A percentile compares a stretch with the other conserved stretches of the same genome.
Conservation (phyloP, 2,888 invertebrate genomes). For the Opisthograptis luteolata region DNA sequence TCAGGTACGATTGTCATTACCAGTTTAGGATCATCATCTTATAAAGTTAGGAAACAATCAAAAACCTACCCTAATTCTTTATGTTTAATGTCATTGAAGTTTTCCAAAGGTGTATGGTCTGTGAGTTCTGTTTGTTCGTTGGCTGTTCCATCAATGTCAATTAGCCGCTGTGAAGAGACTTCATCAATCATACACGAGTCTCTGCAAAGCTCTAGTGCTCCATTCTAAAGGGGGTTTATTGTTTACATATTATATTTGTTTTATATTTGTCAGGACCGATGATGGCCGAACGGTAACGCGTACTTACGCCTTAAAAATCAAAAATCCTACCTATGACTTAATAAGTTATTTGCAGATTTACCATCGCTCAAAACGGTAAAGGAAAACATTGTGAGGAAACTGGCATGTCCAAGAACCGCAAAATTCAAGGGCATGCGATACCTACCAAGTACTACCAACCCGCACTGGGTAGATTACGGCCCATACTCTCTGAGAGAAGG, state of each 20-base stretch:
- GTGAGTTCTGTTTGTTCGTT: slow-evolving; percentile 52
- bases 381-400: no score
- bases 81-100: slow-evolving; percentile 34
- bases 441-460: no score
- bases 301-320: no score
- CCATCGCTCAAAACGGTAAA: no score
- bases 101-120: slow-evolving; percentile 40
- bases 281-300: no score
- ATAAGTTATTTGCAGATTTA: no score
- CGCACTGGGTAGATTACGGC: no score
- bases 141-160: slow-evolving; percentile 83
- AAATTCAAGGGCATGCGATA: no score
- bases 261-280: no score
- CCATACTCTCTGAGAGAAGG: no score
- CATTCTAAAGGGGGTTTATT: slow-evolving; percentile 69
- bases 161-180: slow-evolving; percentile 77
- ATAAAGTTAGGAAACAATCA: slow-evolving; percentile 22
- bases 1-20: slow-evolving; percentile 51
- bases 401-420: no score
- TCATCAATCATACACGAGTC: slow-evolving; percentile 77
- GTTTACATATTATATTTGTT: slow-evolving; percentile 61
- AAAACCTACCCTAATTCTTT: slow-evolving; percentile 45
- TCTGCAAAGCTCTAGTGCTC: slow-evolving; percentile 48
- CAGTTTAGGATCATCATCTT: slow-evolving; percentile 11
- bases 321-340: no score